These are phyloP conservation scores for Elephantulus edwardii DNA, from an alignment of 2,113 vertebrate species.

Conservation along the genomic window DNA sequence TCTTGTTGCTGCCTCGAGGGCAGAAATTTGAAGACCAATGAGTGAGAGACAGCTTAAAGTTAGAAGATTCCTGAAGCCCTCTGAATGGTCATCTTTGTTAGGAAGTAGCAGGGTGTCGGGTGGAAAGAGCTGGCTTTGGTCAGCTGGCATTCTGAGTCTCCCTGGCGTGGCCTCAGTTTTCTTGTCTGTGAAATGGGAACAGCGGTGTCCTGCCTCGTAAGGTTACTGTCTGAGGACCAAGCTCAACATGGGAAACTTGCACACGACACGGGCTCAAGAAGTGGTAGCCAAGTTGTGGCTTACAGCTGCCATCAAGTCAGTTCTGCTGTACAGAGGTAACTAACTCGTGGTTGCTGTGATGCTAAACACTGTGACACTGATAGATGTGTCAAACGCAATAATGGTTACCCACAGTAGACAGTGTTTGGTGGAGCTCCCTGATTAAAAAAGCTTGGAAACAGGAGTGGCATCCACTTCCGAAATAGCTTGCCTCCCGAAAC, in stretches of 20 bases:
- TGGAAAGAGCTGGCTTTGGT: background rate
- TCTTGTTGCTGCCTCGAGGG: background rate
- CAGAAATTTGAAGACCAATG: background rate
- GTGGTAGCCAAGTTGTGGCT: background rate
- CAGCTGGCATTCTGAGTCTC: background rate
- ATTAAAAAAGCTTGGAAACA: too few relatives aligned
- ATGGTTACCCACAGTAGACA: too few relatives aligned
- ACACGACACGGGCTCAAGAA: rapidly evolving
- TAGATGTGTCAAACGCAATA: too few relatives aligned
- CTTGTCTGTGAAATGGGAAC: background rate
- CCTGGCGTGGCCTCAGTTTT: background rate
- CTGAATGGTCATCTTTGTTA: background rate
- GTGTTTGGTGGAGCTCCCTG: too few relatives aligned
- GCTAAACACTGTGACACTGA: too few relatives aligned
- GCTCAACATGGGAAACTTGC: background rate
- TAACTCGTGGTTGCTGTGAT: too few relatives aligned
- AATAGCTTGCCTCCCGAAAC: too few relatives aligned
- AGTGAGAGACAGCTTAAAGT: background rate
- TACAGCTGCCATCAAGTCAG: background rate
- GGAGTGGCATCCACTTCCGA: too few relatives aligned
- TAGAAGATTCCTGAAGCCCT: constrained; percentile 39
- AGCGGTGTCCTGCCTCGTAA: background rate
- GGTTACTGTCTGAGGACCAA: background rate
- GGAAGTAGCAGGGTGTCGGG: background rate
- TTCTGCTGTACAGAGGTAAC: background rate